Percentiles rank a stretch among this genome's conserved stretches.
Evolutionary conservation across 2,888 invertebrate genomes (phyloP).

Genomic region (Conus canariensis): DNA sequence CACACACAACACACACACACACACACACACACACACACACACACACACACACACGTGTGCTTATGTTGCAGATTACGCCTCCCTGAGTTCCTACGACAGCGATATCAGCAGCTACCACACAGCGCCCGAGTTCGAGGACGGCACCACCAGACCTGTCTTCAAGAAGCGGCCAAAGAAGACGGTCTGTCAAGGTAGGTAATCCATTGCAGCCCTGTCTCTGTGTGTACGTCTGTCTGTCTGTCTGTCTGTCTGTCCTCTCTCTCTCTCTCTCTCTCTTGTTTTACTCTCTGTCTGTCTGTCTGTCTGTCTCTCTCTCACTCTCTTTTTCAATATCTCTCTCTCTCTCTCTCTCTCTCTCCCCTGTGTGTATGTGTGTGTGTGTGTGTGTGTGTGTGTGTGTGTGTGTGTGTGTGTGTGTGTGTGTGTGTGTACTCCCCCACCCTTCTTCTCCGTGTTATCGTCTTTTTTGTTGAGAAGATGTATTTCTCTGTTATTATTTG

Average conservation of each 20-base stretch:
- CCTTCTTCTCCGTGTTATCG: no score
- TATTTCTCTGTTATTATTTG: no score
- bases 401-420: not conserved
- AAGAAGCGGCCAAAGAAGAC: slow-evolving; percentile 64
- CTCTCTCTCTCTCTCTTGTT: no score
- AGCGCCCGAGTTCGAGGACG: slow-evolving; percentile 70
- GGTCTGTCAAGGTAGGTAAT: slow-evolving; percentile 61
- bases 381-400: not conserved
- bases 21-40: no score
- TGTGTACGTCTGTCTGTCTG: not conserved
- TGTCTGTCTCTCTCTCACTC: slow-evolving; percentile 3
- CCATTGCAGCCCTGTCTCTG: not conserved
- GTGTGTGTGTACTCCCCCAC: not conserved
- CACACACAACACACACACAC: no score
- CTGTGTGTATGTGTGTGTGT: not conserved
- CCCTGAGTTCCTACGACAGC: slow-evolving; percentile 52
- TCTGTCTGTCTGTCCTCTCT: no score
- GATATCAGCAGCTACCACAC: slow-evolving; percentile 57
- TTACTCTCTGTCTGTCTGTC: not conserved
- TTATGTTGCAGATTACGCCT: slow-evolving; percentile 51
- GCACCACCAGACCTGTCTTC: slow-evolving; percentile 68
- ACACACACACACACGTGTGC: no score
- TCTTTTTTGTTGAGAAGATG: no score
- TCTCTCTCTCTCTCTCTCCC: slow-evolving; percentile 18
- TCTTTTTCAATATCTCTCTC: not conserved